These are phyloP conservation scores for Podiceps cristatus DNA, from an alignment of 2,113 vertebrate genomes.

Conservation along the genomic window DNA sequence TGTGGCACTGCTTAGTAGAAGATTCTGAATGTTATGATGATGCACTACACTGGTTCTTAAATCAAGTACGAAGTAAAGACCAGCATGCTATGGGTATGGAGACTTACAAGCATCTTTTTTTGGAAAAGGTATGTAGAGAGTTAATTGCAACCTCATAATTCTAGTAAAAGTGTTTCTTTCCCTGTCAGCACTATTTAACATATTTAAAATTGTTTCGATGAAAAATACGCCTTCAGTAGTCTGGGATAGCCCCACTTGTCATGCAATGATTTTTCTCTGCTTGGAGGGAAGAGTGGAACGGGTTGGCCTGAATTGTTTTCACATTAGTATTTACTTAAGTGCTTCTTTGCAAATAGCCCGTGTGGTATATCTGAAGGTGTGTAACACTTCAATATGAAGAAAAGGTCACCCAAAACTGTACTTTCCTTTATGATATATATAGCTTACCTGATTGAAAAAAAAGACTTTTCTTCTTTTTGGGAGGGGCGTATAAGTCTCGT, in stretches of 20 bases:
- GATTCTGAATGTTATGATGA: conserved; percentile 97
- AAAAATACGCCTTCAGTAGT: background rate
- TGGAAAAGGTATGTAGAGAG: conserved; percentile 89
- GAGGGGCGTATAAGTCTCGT: background rate
- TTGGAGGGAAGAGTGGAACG: background rate
- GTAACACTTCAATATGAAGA: background rate
- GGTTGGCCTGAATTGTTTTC: background rate
- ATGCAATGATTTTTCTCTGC: background rate
- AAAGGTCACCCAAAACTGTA: background rate
- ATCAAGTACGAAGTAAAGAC: conserved; percentile 99
- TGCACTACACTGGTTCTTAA: conserved; percentile 98
- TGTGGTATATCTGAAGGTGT: background rate
- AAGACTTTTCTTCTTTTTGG: background rate
- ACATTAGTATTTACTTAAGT: background rate
- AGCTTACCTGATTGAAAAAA: background rate
- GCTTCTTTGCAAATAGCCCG: background rate
- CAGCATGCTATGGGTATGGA: conserved; percentile 99
- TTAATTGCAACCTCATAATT: background rate
- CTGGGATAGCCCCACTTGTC: background rate
- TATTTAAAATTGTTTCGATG: background rate
- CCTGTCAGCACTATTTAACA: background rate
- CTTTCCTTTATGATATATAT: background rate
- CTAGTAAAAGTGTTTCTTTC: background rate
- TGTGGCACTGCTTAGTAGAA: conserved; percentile 99
- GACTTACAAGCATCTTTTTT: conserved; percentile 98